Percentiles rank a stretch among this genome's conserved stretches.
These are phyloP conservation scores for Neodiprion lecontei DNA, from an alignment of 1,140 invertebrate genomes.

Conservation along the genomic window DNA sequence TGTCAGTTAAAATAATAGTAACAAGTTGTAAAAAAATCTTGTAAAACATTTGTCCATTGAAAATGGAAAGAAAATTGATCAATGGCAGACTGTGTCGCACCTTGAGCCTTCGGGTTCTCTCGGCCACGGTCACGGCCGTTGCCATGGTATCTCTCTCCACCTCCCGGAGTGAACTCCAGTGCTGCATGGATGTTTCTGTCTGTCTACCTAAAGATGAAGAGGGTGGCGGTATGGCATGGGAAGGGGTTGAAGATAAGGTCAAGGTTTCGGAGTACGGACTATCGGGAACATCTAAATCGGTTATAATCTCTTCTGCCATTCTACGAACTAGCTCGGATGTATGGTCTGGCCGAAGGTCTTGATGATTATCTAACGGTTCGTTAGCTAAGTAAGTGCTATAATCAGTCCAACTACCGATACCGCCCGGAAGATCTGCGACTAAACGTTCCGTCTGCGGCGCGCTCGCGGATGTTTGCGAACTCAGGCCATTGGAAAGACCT, in stretches of 20 bases:
- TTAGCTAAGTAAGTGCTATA: constrained; percentile 79
- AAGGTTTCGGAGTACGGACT: constrained; percentile 11
- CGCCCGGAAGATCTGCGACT: constrained; percentile 76
- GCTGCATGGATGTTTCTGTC: constrained; percentile 40
- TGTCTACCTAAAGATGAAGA: constrained; percentile 51
- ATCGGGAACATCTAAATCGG: constrained; percentile 31
- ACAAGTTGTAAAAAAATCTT: not conserved
- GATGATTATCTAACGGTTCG: constrained; percentile 50
- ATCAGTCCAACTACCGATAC: constrained; percentile 83
- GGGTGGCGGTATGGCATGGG: constrained; percentile 16
- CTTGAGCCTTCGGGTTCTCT: constrained; percentile 49
- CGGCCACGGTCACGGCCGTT: constrained; percentile 38
- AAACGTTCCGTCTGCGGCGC: constrained; percentile 69
- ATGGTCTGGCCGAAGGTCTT: constrained; percentile 30
- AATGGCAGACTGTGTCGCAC: constrained; percentile 50
- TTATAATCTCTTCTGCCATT: constrained; percentile 41
- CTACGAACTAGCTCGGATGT: constrained; percentile 33
- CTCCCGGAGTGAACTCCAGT: constrained; percentile 39
- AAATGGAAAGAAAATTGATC: constrained; percentile 3
- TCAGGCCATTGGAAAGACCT: constrained; percentile 24
- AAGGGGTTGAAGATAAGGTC: constrained; percentile 29
- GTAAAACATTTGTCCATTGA: too few relatives aligned
- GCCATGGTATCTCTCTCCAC: constrained; percentile 42
- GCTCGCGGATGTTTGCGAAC: constrained; percentile 23
- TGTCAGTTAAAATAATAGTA: not conserved